Percentiles rank a stretch among this genome's conserved stretches.
Evolutionary conservation across 2,113 vertebrate species (phyloP).

Genomic region (Eulemur macaco): DNA sequence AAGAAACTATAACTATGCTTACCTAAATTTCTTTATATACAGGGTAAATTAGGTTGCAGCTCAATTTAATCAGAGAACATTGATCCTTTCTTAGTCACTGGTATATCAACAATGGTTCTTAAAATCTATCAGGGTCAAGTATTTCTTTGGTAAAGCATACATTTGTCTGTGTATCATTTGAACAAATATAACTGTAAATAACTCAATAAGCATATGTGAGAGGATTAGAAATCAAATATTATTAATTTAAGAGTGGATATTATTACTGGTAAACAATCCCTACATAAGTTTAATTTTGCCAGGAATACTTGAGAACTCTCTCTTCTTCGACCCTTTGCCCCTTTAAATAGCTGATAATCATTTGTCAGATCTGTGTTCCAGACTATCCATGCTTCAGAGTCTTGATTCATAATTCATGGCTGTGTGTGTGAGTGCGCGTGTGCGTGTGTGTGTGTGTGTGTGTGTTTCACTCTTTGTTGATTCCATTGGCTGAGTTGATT

Average conservation of each 20-base stretch:
- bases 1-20: neutral
- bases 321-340: neutral
- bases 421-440: neutral
- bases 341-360: neutral
- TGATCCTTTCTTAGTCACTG: neutral
- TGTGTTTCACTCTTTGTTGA: neutral
- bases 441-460: neutral
- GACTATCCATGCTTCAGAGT: neutral
- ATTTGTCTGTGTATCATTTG: neutral
- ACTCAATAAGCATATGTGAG: neutral
- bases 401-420: neutral
- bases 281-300: neutral
- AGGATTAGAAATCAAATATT: neutral
- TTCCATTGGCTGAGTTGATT: neutral
- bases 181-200: neutral
- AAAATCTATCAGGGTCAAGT: neutral
- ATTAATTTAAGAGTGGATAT: neutral
- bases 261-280: neutral
- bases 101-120: neutral
- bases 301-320: neutral
- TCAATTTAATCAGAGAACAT: neutral
- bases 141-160: neutral
- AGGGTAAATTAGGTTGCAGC: neutral
- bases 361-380: neutral
- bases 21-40: neutral